These are phyloP conservation scores for Choristoneura fumiferana DNA, from an alignment of 1,140 invertebrate species.

Conservation along the genomic window DNA sequence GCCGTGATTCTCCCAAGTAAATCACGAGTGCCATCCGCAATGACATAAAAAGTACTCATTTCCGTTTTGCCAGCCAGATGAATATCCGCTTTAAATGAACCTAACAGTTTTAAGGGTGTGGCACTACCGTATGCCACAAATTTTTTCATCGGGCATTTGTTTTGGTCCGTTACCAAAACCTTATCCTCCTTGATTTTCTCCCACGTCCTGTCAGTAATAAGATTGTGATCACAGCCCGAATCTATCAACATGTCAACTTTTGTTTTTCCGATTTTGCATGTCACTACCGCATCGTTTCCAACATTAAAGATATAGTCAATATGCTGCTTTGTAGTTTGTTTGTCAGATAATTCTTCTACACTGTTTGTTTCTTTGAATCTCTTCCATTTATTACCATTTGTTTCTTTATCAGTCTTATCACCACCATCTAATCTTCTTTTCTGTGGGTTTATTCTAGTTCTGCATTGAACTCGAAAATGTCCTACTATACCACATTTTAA, in stretches of 20 bases:
- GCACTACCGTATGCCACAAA: background rate
- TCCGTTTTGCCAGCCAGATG: background rate
- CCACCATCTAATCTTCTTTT: too few relatives aligned
- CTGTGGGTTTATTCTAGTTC: too few relatives aligned
- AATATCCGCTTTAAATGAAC: background rate
- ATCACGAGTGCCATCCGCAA: too few relatives aligned
- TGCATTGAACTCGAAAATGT: background rate
- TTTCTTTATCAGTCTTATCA: too few relatives aligned
- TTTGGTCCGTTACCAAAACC: background rate
- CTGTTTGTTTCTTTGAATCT: too few relatives aligned
- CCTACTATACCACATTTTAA: background rate
- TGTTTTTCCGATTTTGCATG: background rate
- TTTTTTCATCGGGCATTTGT: background rate
- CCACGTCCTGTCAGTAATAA: conserved; percentile 3
- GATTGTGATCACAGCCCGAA: conserved; percentile 21
- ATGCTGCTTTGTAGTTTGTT: background rate
- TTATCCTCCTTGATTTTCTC: background rate
- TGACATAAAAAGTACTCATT: background rate
- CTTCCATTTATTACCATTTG: too few relatives aligned
- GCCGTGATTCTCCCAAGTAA: too few relatives aligned
- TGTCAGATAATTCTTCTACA: too few relatives aligned
- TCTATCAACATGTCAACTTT: conserved; percentile 25
- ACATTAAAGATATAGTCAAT: conserved; percentile 2
- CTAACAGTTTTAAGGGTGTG: background rate
- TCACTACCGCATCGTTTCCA: background rate